These are phyloP conservation scores for Diplodus puntazzo DNA, from an alignment of 2,797 vertebrate species.

Conservation along the genomic window DNA sequence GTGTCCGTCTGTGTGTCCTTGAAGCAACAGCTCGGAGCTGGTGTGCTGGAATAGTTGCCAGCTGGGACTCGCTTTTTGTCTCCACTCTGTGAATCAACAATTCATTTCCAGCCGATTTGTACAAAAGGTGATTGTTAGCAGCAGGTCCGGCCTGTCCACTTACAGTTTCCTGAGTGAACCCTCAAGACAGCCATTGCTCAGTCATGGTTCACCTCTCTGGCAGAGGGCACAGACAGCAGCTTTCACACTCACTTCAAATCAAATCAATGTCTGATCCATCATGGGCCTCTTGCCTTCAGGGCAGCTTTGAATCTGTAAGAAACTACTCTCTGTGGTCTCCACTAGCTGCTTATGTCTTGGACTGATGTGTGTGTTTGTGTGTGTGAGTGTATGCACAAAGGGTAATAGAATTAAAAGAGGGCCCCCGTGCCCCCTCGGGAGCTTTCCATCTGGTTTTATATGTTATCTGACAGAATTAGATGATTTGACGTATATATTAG, in stretches of 20 bases:
- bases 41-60: slow-evolving; percentile 37
- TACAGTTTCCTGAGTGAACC: slow-evolving; percentile 79
- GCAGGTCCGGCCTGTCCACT: slow-evolving; percentile 71
- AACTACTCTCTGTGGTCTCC: slow-evolving; percentile 68
- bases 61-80: slow-evolving; percentile 49
- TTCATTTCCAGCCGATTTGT: slow-evolving; percentile 73
- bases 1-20: slow-evolving; percentile 5
- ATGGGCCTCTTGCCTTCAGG: slow-evolving; percentile 79
- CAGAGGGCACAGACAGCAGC: slow-evolving; percentile 75
- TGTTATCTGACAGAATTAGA: slow-evolving; percentile 76
- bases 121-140: slow-evolving; percentile 81
- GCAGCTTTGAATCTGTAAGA: slow-evolving; percentile 71
- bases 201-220: slow-evolving; percentile 79
- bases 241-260: slow-evolving; percentile 85
- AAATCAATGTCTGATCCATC: slow-evolving; percentile 89
- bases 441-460: slow-evolving; percentile 84
- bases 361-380: slow-evolving; percentile 52
- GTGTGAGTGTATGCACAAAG: slow-evolving; percentile 25
- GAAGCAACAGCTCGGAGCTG: slow-evolving; percentile 12
- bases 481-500: slow-evolving; percentile 69
- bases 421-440: slow-evolving; percentile 70
- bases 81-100: slow-evolving; percentile 69
- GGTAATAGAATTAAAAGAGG: slow-evolving; percentile 84
- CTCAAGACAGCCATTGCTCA: slow-evolving; percentile 82
- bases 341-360: slow-evolving; percentile 67